A percentile compares a stretch with the other conserved stretches of the same genome.
Evolutionary conservation across 1,140 invertebrate species (phyloP).

Genomic region (Elymnias hypermnestra): DNA sequence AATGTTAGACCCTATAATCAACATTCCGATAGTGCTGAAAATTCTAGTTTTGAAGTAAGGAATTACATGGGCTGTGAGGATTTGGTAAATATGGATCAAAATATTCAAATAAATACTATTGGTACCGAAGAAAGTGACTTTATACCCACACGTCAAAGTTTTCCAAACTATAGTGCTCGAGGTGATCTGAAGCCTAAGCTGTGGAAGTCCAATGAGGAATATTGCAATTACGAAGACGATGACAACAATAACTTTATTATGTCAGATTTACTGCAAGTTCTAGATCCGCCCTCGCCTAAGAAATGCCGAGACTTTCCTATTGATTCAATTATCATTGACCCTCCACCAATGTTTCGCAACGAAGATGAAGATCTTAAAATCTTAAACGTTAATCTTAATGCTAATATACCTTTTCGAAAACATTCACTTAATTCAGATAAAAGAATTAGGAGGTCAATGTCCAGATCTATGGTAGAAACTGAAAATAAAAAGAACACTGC

Average conservation of each 20-base stretch:
- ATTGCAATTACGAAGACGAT: slow-evolving; percentile 35
- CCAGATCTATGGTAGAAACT: slow-evolving; percentile 62
- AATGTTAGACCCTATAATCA: slow-evolving; percentile 38
- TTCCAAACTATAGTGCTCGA: slow-evolving; percentile 47
- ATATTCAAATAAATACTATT: slow-evolving; percentile 64
- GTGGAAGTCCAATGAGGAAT: slow-evolving; percentile 66
- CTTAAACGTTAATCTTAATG: slow-evolving; percentile 58
- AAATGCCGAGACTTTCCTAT: slow-evolving; percentile 29
- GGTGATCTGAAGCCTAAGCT: slow-evolving; percentile 45
- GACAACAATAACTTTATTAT: slow-evolving; percentile 29
- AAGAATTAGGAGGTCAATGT: slow-evolving; percentile 60
- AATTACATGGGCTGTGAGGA: slow-evolving; percentile 80
- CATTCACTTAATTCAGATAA: slow-evolving; percentile 73
- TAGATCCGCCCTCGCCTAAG: slow-evolving; percentile 63
- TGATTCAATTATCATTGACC: slow-evolving; percentile 71
- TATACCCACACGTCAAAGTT: slow-evolving; percentile 56
- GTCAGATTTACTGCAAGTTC: slow-evolving; percentile 44
- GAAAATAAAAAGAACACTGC: slow-evolving; percentile 46
- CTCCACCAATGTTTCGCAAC: slow-evolving; percentile 76
- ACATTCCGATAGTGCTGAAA: slow-evolving; percentile 78
- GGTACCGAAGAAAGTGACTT: slow-evolving; percentile 50
- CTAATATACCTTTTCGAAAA: slow-evolving; percentile 63
- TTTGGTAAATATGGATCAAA: slow-evolving; percentile 78
- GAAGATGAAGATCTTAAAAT: slow-evolving; percentile 61
- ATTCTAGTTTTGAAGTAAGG: slow-evolving; percentile 76